Base-by-base conservation (phyloP, 2,888 invertebrate genomes). In the Lasioglossum figueresi region DNA sequence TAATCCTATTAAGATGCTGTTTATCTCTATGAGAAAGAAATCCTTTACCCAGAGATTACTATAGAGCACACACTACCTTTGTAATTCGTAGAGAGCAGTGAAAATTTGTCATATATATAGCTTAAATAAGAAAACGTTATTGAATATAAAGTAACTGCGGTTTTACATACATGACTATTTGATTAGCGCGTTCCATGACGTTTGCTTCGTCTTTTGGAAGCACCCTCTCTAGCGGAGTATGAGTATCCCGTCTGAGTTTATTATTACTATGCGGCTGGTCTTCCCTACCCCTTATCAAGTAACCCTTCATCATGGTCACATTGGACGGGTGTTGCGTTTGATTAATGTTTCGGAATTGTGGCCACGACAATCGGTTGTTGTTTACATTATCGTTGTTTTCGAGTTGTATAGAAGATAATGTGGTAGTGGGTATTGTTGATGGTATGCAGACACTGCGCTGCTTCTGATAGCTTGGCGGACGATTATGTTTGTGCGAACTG, bases 131-230 rank as follows among this genome's bases (percentile, higher is more conserved):
- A 85, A 70, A 40, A 87, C 89, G 76, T 88, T 88, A 90, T 81
- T 80, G 83, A 85, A 70, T 84, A 91, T 88, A 86, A 78, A 85
- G 48, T 90, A 88, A 68, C 77, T 87, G 86, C 88, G 66, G 81
- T 87, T 34, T 92, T 95, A 96, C 98, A 96, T 98, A 98, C 98
- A 97, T 97, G 95, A 98, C 97, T 95, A 98, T 98, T 95, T 97
- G 97, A 96, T 97, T 97, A 95, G 98, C 98, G 95, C 97, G 97
- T 96, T 97, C 97, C 96, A 98, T 97, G 93, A 97, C 98, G 95
- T 97, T 97, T 92, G 97, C 97, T 95, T 97, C 97, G 95, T 97
- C 97, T 94, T 97, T 96, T 94, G 96, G 96, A 95, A 96, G 95
- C 86, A 96, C 96, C 95, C 96, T 95, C 95, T 96, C 96, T 91